A percentile compares a stretch with the other conserved stretches of the same genome.
These are phyloP conservation scores for Dusona sp. DNA, from an alignment of 2,888 invertebrate species.

Conservation along the genomic window DNA sequence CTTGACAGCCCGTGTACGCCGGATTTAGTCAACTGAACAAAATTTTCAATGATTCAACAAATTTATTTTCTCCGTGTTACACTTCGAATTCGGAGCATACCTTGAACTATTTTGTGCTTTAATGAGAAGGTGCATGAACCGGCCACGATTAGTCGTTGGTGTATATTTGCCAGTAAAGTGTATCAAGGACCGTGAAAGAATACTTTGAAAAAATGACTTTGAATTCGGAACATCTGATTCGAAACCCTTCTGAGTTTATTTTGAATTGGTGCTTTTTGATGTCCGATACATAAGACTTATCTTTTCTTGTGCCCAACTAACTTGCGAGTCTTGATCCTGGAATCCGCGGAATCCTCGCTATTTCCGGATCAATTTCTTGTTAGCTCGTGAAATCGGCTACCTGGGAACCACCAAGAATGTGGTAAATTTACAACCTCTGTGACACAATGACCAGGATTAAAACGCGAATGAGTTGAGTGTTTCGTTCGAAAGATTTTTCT, in stretches of 20 bases:
- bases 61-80: too few relatives aligned
- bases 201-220: not conserved
- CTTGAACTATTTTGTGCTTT: not conserved
- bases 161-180: not conserved
- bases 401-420: constrained; percentile 15
- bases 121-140: not conserved
- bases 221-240: not conserved
- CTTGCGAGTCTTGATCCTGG: not conserved
- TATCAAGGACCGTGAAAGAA: not conserved
- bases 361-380: constrained; percentile 37
- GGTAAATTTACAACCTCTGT: constrained; percentile 2
- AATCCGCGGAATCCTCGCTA: constrained; percentile 25
- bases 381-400: not conserved
- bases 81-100: constrained; percentile 20
- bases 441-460: not conserved
- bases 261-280: not conserved
- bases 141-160: not conserved
- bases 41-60: too few relatives aligned
- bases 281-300: not conserved
- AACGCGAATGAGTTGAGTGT: not conserved
- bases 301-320: not conserved
- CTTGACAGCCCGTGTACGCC: too few relatives aligned
- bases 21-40: too few relatives aligned
- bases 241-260: not conserved
- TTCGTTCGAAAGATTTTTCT: not conserved